Percentiles rank a stretch among this genome's conserved stretches.
These are phyloP conservation scores for Sparidentex hasta DNA, from an alignment of 2,797 vertebrate genomes.

Conservation along the genomic window DNA sequence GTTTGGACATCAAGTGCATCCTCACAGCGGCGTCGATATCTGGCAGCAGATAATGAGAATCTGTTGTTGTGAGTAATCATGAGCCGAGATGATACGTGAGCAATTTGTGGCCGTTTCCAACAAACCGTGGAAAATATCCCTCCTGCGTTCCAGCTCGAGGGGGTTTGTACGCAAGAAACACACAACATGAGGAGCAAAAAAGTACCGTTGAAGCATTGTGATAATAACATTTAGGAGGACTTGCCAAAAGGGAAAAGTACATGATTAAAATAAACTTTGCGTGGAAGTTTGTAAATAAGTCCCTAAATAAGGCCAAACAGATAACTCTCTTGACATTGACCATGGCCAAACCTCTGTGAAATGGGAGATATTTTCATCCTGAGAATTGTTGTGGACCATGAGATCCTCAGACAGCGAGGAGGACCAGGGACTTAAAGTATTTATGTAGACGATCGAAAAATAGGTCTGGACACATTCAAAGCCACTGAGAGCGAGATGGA, in stretches of 20 bases:
- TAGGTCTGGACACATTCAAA: slow-evolving; percentile 61
- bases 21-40: slow-evolving; percentile 50
- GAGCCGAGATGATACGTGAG: slow-evolving; percentile 26
- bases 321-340: slow-evolving; percentile 82
- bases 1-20: slow-evolving; percentile 42
- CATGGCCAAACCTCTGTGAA: slow-evolving; percentile 74
- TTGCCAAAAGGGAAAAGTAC: slow-evolving; percentile 64
- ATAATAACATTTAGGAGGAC: slow-evolving; percentile 49
- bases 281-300: slow-evolving; percentile 83
- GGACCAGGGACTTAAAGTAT: slow-evolving; percentile 61
- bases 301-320: slow-evolving; percentile 79
- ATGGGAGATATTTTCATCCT: slow-evolving; percentile 84
- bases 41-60: slow-evolving; percentile 50
- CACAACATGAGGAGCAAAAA: slow-evolving; percentile 17
- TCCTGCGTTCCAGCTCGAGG: slow-evolving; percentile 9
- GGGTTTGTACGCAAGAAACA: slow-evolving; percentile 18
- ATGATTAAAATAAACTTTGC: slow-evolving; percentile 79
- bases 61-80: slow-evolving; percentile 60
- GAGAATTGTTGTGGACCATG: slow-evolving; percentile 78
- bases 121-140: slow-evolving; percentile 43
- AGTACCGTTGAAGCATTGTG: slow-evolving; percentile 32
- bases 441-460: slow-evolving; percentile 71
- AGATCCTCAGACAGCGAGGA: slow-evolving; percentile 64
- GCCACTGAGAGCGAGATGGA: slow-evolving; percentile 56
- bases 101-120: slow-evolving; percentile 37